These are phyloP conservation scores for Sminthurides bifidus DNA, from an alignment of 1,140 invertebrate species.

Conservation along the genomic window DNA sequence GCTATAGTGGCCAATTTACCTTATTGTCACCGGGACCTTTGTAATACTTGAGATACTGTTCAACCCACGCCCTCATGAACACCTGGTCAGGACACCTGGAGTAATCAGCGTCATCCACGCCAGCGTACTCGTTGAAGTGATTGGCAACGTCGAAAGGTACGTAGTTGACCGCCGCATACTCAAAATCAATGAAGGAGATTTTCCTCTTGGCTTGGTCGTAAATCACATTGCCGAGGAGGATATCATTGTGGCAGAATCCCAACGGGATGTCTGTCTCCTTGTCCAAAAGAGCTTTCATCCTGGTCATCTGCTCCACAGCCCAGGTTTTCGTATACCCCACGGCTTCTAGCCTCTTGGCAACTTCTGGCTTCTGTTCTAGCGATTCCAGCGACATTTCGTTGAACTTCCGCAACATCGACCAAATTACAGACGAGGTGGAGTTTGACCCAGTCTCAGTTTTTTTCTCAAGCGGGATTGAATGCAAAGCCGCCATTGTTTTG, in stretches of 20 bases:
- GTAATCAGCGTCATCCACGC: conserved; percentile 63
- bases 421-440: conserved; percentile 47
- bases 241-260: conserved; percentile 96
- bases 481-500: conserved; percentile 64
- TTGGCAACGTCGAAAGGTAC: conserved; percentile 95
- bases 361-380: conserved; percentile 4
- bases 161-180: conserved; percentile 89
- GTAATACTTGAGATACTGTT: conserved; percentile 55
- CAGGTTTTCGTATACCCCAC: background rate
- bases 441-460: conserved; percentile 14
- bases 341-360: background rate
- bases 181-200: conserved; percentile 93
- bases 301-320: no score
- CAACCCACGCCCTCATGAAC: conserved; percentile 72
- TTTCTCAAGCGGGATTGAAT: conserved; percentile 40
- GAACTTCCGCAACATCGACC: conserved; percentile 62
- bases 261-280: conserved; percentile 55
- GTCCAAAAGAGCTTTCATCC: conserved; percentile 56
- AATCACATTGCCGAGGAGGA: conserved; percentile 86
- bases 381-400: conserved; percentile 48
- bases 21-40: conserved; percentile 34
- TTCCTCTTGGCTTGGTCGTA: conserved; percentile 54
- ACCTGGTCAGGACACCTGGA: conserved; percentile 63
- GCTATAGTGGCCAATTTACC: conserved; percentile 50
- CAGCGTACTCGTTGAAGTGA: conserved; percentile 95